Evolutionary conservation across 2,113 vertebrate species (phyloP), one percentile per base, ranked within the genome.

Genomic region (Lates calcarifer): DNA sequence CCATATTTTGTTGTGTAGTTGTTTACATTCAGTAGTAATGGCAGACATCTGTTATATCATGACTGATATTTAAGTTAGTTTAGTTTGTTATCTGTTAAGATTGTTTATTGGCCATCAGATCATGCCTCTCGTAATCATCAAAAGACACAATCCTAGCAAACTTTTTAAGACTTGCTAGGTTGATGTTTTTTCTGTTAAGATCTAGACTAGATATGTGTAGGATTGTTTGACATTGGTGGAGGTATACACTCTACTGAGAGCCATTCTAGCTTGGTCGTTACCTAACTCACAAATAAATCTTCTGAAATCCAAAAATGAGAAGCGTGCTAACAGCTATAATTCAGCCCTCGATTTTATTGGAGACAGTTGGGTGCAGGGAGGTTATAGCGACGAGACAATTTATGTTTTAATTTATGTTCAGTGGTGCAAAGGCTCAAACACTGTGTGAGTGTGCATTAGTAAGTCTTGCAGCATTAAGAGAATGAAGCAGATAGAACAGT

Each of bases 401-500:
- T 63, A 22, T 63, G 66, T 68, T 49, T 71, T 71, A 5, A 51
- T 68, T 49, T 35, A 26, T 33, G 53, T 17, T 66, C 39, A 39
- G 31, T 35, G 66, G 58, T 39, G 24, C 45, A 43, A 35, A 0
- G 28, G 35, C 35, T 61, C 49, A 31, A 31, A 26, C 28, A 14
- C 2, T 8, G 51, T 31, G 51, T 28, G 65, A 35, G 39, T 67
- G 12, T 77, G 6, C 62, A 7, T 64, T 33, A 26, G 56, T 55
- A 55, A 45, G 51, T 65, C 29, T 69, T 45, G 49, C 18, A 64
- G 51, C 35, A 45, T 28, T 31, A 55, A 47, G 31, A 41, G 28
- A 66, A 37, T n/a, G 63, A 69, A 60, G 55, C 74, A 67, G 49
- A 74, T 55, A 24, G 37, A 56, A 31, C 29, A 62, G 22, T 65